Evolutionary conservation across 2,113 vertebrate genomes (phyloP).

Genomic region (Montifringilla adamsi): DNA sequence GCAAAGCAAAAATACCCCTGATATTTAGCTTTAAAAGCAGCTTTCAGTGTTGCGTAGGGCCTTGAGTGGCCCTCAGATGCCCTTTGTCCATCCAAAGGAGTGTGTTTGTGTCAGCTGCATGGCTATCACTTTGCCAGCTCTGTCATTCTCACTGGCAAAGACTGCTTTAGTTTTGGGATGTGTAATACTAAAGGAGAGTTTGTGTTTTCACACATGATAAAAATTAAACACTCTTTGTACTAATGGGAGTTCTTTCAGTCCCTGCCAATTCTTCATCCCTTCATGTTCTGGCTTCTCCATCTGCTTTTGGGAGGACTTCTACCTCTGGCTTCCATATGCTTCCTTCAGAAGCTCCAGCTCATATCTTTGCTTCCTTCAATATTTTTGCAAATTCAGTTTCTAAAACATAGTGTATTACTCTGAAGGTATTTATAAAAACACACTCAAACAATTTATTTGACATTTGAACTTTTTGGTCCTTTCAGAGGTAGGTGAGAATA

Average conservation of each 20-base stretch:
- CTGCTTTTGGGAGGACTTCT: background rate
- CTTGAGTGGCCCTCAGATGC: background rate
- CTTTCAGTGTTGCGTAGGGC: background rate
- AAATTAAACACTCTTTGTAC: background rate
- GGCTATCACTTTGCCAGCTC: background rate
- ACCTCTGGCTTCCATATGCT: background rate
- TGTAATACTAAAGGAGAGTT: background rate
- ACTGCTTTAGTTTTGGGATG: background rate
- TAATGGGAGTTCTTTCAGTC: background rate
- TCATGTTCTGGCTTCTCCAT: background rate
- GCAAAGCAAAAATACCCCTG: background rate
- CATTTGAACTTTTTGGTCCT: background rate
- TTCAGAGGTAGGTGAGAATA: background rate
- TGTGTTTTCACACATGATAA: background rate
- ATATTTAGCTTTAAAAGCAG: background rate
- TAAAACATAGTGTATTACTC: background rate
- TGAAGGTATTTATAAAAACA: background rate
- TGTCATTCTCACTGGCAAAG: background rate
- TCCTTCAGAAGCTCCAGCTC: background rate
- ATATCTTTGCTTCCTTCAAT: background rate
- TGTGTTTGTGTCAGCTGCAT: background rate
- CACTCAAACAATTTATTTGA: background rate
- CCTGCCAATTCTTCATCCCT: background rate
- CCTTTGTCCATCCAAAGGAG: background rate
- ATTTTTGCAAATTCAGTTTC: background rate